phyloP scores from a whole-genome alignment of 2,888 invertebrate species.

The Hybos culiciformis region DNA sequence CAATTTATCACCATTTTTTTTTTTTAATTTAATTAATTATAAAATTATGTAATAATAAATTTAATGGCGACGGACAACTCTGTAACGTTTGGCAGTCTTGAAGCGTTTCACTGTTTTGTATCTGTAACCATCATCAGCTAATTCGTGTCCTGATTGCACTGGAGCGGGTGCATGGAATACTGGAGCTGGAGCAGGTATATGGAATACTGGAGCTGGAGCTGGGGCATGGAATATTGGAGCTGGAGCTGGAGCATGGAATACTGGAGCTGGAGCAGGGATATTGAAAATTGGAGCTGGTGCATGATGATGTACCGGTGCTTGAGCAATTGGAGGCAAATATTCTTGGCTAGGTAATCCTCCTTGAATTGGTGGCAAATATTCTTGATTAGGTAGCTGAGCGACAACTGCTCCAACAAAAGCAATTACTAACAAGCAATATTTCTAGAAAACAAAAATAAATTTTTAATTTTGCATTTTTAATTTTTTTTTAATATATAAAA shows the following conservation, averaged over 20 bases:
- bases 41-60: no score
- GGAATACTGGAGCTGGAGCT: conserved; percentile 8
- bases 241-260: conserved; percentile 1
- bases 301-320: conserved; percentile 8
- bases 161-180: conserved; percentile 10
- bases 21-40: no score
- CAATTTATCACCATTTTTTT: no score
- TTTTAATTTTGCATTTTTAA: no score
- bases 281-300: neutral
- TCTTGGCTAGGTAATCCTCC: no score
- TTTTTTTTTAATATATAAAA: no score
- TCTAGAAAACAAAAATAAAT: neutral
- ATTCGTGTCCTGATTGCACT: conserved; percentile 14
- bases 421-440: neutral
- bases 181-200: conserved; percentile 3
- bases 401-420: neutral
- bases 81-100: conserved; percentile 18
- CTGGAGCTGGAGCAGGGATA: neutral
- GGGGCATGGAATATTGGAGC: conserved; percentile 5
- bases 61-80: conserved; percentile 21
- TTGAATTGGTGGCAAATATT: no score
- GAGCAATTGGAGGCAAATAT: neutral
- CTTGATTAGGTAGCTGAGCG: neutral
- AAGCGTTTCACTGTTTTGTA: conserved; percentile 11
- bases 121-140: conserved; percentile 12